These are phyloP conservation scores for Corynorhinus townsendii DNA, from an alignment of 2,113 vertebrate genomes.

Conservation along the genomic window DNA sequence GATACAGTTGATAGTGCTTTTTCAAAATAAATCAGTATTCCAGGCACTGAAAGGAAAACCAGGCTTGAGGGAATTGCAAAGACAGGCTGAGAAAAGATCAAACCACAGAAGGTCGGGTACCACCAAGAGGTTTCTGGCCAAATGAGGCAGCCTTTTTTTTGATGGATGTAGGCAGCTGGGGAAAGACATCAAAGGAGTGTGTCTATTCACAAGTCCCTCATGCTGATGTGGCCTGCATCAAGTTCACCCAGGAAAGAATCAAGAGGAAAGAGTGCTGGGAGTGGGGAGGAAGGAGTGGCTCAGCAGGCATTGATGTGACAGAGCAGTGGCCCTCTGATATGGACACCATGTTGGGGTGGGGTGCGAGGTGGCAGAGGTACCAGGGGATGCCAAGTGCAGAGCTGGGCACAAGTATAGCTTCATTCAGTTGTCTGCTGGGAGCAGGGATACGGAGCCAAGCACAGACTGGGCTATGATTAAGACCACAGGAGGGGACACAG, in stretches of 20 bases:
- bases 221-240: neutral
- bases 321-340: fast-evolving
- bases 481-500: fast-evolving
- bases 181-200: conserved; percentile 10
- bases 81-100: conserved; percentile 53
- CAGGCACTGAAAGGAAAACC: conserved; percentile 12
- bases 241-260: neutral
- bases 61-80: conserved; percentile 34
- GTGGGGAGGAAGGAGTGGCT: neutral
- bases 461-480: neutral
- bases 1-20: neutral
- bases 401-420: neutral
- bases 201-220: neutral
- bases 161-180: conserved; percentile 25
- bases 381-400: neutral
- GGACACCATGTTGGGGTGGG: neutral
- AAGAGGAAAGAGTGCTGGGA: neutral
- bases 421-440: neutral
- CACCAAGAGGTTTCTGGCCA: conserved; percentile 42
- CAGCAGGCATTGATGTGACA: neutral
- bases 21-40: conserved; percentile 55
- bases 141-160: conserved; percentile 18
- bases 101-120: conserved; percentile 54
- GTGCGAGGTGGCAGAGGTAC: neutral
- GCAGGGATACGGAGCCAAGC: fast-evolving